phyloP scores from a whole-genome alignment of 1,140 invertebrate species.

The Chironomus striatipennis region DNA sequence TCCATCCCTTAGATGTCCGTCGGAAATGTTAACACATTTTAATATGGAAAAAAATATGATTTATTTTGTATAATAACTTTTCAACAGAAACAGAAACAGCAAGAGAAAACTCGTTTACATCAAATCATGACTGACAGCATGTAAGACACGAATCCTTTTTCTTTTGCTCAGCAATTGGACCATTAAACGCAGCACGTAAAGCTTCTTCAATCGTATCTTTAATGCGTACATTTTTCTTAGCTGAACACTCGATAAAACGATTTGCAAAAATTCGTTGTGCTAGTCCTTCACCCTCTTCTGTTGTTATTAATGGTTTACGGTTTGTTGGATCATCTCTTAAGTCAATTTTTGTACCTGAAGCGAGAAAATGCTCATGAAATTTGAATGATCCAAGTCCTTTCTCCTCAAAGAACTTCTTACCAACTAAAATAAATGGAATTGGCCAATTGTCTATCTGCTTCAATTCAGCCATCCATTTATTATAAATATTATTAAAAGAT shows the following conservation, averaged over 20 bases:
- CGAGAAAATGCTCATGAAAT: background rate
- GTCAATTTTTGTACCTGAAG: slow-evolving; percentile 22
- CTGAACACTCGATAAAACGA: slow-evolving; percentile 21
- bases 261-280: slow-evolving; percentile 11
- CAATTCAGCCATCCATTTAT: slow-evolving; percentile 24
- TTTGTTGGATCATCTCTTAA: background rate
- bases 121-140: slow-evolving; percentile 15
- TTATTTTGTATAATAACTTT: too few relatives aligned
- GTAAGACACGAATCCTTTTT: background rate
- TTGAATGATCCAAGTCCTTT: background rate
- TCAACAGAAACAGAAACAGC: background rate
- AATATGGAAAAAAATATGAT: too few relatives aligned
- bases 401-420: background rate
- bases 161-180: background rate
- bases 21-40: too few relatives aligned
- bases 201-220: slow-evolving; percentile 20
- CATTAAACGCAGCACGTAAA: background rate
- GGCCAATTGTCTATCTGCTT: background rate
- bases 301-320: background rate
- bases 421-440: slow-evolving; percentile 11
- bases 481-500: slow-evolving; percentile 23
- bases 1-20: too few relatives aligned
- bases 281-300: slow-evolving; percentile 11
- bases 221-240: slow-evolving; percentile 23
- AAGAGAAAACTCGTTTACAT: background rate